Conservation (phyloP, 37 sponge, comb jelly and placozoan genomes). For the Tethya wilhelma region DNA sequence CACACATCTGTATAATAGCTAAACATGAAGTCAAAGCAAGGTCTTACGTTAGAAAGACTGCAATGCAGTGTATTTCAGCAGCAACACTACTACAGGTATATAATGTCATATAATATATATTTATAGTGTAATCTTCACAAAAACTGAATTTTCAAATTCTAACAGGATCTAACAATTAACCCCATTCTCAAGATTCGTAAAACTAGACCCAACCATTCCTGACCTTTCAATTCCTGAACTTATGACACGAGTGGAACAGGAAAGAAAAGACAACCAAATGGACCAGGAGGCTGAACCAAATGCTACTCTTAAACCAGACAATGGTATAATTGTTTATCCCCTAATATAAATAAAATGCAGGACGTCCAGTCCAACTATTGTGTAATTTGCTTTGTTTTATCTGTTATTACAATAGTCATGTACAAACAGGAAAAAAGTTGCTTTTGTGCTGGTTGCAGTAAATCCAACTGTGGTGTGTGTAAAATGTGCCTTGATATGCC, state of each 20-base stretch:
- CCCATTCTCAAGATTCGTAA: conserved; percentile 11
- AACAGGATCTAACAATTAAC: neutral
- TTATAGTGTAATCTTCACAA: neutral
- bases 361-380: too few species aligned
- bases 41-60: neutral
- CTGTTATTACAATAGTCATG: neutral
- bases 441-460: neutral
- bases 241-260: conserved; percentile 11
- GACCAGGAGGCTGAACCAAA: too few species aligned
- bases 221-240: conserved; percentile 25
- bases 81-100: conserved; percentile 8
- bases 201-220: conserved; percentile 7
- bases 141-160: neutral
- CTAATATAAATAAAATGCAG: too few species aligned
- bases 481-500: conserved; percentile 18
- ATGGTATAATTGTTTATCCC: too few species aligned
- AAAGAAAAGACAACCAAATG: neutral
- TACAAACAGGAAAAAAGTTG: neutral
- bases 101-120: neutral
- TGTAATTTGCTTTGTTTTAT: too few species aligned
- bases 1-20: neutral
- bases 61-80: neutral
- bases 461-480: conserved; percentile 2
- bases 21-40: neutral
- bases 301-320: too few species aligned